These are phyloP conservation scores for Gymnobelideus leadbeateri DNA, from an alignment of 2,113 vertebrate genomes.

Conservation along the genomic window DNA sequence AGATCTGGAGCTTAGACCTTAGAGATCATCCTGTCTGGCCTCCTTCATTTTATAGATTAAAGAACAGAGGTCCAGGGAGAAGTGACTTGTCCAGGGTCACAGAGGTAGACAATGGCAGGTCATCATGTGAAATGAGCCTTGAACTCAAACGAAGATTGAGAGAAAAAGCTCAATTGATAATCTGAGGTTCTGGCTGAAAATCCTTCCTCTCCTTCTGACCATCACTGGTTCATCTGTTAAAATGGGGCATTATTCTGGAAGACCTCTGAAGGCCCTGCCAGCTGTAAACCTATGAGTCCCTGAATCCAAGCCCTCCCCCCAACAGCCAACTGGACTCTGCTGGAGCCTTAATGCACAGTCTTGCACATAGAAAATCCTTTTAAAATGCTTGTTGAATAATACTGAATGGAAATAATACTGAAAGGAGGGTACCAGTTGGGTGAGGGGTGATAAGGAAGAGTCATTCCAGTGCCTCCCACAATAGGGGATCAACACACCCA, in stretches of 20 bases:
- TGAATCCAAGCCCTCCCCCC: neutral
- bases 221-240: neutral
- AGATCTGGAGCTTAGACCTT: neutral
- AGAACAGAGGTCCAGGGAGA: neutral
- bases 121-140: neutral
- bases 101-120: neutral
- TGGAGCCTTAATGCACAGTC: neutral
- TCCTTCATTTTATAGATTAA: neutral
- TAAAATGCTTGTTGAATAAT: neutral
- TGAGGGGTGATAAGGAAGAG: too few species aligned
- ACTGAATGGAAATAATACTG: neutral
- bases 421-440: neutral
- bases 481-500: neutral
- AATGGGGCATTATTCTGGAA: neutral
- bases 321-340: neutral
- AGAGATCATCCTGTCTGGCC: neutral
- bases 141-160: neutral
- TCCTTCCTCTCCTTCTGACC: too few species aligned
- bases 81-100: too few species aligned
- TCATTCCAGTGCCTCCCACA: too few species aligned
- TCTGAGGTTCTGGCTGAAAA: neutral
- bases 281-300: neutral
- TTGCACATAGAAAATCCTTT: neutral
- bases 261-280: too few species aligned
- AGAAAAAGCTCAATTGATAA: neutral